phyloP scores from a whole-genome alignment of 1,140 invertebrate species.

The Apis cerana region DNA sequence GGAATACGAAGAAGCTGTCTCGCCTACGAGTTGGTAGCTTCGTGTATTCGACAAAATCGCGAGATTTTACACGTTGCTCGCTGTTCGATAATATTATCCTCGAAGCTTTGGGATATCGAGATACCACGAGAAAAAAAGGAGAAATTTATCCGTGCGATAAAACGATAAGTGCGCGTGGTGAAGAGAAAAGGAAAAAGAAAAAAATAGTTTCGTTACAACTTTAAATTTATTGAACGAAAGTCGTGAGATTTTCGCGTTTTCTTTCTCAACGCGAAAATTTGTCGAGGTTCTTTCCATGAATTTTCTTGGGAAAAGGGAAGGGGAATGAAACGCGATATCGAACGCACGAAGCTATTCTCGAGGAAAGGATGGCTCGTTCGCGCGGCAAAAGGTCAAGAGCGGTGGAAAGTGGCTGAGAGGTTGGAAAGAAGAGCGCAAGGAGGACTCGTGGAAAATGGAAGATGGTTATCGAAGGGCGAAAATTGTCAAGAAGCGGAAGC shows the following conservation, averaged over 20 bases:
- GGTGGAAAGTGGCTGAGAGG: not conserved
- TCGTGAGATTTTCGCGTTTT: too few species aligned
- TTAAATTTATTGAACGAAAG: too few species aligned
- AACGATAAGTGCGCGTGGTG: too few species aligned
- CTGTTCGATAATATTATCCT: not conserved
- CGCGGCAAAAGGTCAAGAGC: slow-evolving; percentile 25
- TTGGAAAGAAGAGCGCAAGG: not conserved
- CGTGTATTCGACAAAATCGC: not conserved
- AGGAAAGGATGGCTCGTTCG: slow-evolving; percentile 10
- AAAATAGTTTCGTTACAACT: too few species aligned
- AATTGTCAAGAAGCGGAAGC: not conserved
- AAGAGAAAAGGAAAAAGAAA: too few species aligned
- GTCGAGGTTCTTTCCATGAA: too few species aligned
- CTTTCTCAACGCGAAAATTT: too few species aligned
- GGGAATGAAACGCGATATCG: too few species aligned
- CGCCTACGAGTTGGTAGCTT: not conserved
- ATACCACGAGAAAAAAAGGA: not conserved
- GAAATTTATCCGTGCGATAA: too few species aligned
- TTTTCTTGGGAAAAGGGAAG: too few species aligned
- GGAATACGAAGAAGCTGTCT: not conserved
- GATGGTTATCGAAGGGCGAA: slow-evolving; percentile 19
- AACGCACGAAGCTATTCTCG: slow-evolving; percentile 8
- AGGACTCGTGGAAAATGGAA: not conserved
- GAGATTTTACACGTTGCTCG: not conserved
- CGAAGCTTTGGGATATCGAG: not conserved